phyloP scores from a whole-genome alignment of 2,113 vertebrate genomes.

The Salvelinus fontinalis region DNA sequence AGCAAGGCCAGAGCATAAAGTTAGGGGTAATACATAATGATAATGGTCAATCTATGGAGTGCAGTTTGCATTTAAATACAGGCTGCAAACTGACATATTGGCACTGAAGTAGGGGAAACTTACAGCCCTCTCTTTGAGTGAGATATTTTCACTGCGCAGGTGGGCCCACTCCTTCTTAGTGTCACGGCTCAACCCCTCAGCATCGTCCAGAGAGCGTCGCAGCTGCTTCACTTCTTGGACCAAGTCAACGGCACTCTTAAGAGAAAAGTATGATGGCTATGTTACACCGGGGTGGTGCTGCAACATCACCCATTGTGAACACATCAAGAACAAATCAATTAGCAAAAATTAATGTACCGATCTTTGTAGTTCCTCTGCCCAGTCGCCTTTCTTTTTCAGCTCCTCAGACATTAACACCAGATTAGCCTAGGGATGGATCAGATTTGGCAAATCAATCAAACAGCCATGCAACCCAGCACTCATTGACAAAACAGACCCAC shows the following conservation, averaged over 20 bases:
- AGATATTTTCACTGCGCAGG: slow-evolving; percentile 81
- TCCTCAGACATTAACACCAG: slow-evolving; percentile 70
- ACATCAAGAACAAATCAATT: too few relatives aligned
- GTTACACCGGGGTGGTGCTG: background rate
- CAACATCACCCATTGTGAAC: background rate
- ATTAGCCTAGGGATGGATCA: slow-evolving; percentile 66
- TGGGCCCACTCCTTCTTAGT: slow-evolving; percentile 89
- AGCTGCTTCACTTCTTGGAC: slow-evolving; percentile 78
- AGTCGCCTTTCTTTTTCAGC: slow-evolving; percentile 76
- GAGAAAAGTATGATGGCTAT: background rate
- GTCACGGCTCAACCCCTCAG: slow-evolving; percentile 82
- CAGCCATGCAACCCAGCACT: background rate
- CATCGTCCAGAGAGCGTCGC: slow-evolving; percentile 83
- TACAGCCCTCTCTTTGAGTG: slow-evolving; percentile 83
- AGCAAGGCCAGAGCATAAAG: background rate
- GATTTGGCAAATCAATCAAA: background rate
- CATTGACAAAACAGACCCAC: background rate
- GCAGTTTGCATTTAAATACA: background rate
- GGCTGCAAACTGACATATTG: background rate
- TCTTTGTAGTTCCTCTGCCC: slow-evolving; percentile 74
- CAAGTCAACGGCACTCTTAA: slow-evolving; percentile 78
- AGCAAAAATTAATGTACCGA: slow-evolving; percentile 51
- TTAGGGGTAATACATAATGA: background rate
- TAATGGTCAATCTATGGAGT: background rate
- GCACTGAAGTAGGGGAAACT: slow-evolving; percentile 8